Evolutionary conservation across 2,113 vertebrate genomes (phyloP), one percentile per base, ranked within the genome.

Genomic region (Panthera tigris): DNA sequence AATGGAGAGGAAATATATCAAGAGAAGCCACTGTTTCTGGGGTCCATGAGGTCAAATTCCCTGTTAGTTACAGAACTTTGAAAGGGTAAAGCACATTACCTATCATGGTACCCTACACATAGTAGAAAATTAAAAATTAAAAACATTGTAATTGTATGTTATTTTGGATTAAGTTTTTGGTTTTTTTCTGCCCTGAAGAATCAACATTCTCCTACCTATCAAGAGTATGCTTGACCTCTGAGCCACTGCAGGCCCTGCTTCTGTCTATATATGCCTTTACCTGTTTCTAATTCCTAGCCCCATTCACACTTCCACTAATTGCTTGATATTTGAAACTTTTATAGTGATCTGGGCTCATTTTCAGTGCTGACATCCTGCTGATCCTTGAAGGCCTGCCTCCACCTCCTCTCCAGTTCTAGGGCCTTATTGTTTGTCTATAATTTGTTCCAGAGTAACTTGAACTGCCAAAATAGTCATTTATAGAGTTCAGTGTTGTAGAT

Each of bases 81-180:
- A n/a, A 76, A 86, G n/a, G 27, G 15, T 39, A 36, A 84, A 84
- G 4, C 16, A 39, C 10, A 19, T 89, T 89, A 61, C 14, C 4
- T 66, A 45, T 6, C 13, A 23, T 73, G 33, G 65, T 27, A 27
- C 19, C 16, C 31, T 63, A 23, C 12, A 66, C 4, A 39, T 19
- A 71, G 41, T 76, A 94, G 33, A 41, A 71, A 15, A 82, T 36
- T 41, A 80, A 41, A 41, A n/a, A 18, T 57, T 80, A 84, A 73
- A 63, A 0, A 16, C 33, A 55, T 65, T 85, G 74, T 55, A 16
- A 83, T 41, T 85, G 63, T 68, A 25, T n/a, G 14, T 76, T 39
- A 87, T 63, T 69, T 96, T 94, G n/a, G 61, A 73, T 94, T 92
- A 27, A 50, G 27, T n/a, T 71, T 89, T 73, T 65, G 41, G 13